Evolutionary conservation across 2,797 vertebrate genomes (phyloP), one percentile per base, ranked within the genome.

Genomic region (Cossypha caffra): DNA sequence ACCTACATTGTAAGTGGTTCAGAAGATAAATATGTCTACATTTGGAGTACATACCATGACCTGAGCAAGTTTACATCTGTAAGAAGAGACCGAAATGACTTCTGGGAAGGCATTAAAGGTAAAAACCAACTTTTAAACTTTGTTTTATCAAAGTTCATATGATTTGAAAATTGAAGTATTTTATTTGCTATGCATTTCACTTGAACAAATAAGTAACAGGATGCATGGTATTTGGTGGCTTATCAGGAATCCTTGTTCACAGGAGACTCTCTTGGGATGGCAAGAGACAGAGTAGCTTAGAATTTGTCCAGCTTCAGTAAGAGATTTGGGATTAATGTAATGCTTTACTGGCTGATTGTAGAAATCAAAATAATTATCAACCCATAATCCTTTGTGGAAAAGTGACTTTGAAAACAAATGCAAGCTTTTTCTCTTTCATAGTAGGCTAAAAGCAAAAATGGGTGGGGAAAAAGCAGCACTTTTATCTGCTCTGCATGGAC

Each of bases 31-130:
- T 99, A 99, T 8, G 98, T 99, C 85, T 99, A 99, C 97, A 99
- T 99, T 97, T 99, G 99, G 99, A 99, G 99, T 98, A 99, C 99
- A 4, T 99, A 99, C 97, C 99, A 99, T 48, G 99, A 99, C 97
- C 95, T 99, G 94, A 99, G 99, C 98, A 99, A 99, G 94, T 99
- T 99, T 98, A 99, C 99, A 29, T 99, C 99, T 28, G 99, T 99
- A 78, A 98, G 99, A 77, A 98, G 99, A 96, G 99, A 99, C 96
- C 98, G 99, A 94, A 99, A 99, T 97, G 99, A 99, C 97, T 99
- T 99, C 98, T 99, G 99, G 99, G 99, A 99, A 98, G 99, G 99
- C 55, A 99, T 99, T 97, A 99, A 99, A 99, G 99, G 99, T 99
- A 98, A 97, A 91, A 45, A 20, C 0, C 25, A 76, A 5, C 21